Evolutionary conservation across 2,797 vertebrate genomes (phyloP).

Genomic region (Neosilurus mollespiculum): DNA sequence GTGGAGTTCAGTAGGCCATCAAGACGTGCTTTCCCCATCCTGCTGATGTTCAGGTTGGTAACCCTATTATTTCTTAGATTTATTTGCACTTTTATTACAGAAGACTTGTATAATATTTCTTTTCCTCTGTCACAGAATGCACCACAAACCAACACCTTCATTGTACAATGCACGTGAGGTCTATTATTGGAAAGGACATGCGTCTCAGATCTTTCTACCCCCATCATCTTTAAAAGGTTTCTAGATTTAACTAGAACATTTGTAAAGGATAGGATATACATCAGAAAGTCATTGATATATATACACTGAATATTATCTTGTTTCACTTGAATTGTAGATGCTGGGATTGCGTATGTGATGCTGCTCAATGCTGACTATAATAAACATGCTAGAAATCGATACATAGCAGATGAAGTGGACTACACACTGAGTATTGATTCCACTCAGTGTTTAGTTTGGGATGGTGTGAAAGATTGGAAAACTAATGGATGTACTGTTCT

Average conservation of each 20-base stretch:
- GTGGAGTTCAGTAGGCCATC: slow-evolving; percentile 64
- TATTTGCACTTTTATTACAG: background rate
- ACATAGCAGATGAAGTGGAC: slow-evolving; percentile 62
- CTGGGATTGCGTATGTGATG: slow-evolving; percentile 69
- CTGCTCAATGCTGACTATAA: slow-evolving; percentile 75
- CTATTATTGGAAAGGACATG: slow-evolving; percentile 67
- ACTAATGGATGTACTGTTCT: slow-evolving; percentile 62
- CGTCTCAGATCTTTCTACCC: slow-evolving; percentile 67
- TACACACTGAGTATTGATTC: slow-evolving; percentile 74
- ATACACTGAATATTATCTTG: background rate
- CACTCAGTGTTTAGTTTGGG: slow-evolving; percentile 76
- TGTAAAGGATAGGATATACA: background rate
- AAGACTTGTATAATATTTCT: background rate
- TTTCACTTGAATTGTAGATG: slow-evolving; percentile 58
- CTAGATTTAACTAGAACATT: background rate
- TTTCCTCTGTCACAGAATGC: slow-evolving; percentile 67
- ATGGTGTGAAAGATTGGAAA: slow-evolving; percentile 68
- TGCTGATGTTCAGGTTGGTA: slow-evolving; percentile 79
- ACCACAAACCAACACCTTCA: slow-evolving; percentile 75
- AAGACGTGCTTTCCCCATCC: slow-evolving; percentile 71
- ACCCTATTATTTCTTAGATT: background rate
- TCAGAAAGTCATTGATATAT: background rate
- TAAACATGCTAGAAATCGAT: slow-evolving; percentile 61
- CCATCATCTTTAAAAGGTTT: slow-evolving; percentile 66
- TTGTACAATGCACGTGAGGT: slow-evolving; percentile 70